These are phyloP conservation scores for Poeciliopsis occidentalis DNA, from an alignment of 2,113 vertebrate species.

Conservation along the genomic window DNA sequence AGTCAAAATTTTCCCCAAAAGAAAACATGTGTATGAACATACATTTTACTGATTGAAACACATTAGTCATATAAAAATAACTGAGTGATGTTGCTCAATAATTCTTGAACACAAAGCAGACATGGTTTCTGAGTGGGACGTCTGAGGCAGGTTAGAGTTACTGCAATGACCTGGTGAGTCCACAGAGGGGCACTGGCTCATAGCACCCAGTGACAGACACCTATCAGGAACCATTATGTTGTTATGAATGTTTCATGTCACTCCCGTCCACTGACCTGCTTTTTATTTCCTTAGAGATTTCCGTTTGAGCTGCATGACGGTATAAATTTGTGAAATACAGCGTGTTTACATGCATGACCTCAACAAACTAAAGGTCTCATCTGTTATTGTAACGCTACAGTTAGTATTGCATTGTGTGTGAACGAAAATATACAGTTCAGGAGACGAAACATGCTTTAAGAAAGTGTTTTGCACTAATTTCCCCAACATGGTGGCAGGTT, in stretches of 20 bases:
- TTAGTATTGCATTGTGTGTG: neutral
- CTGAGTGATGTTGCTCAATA: neutral
- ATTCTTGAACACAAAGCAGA: slow-evolving; percentile 12
- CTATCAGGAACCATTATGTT: slow-evolving; percentile 43
- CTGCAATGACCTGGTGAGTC: slow-evolving; percentile 64
- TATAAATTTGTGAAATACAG: slow-evolving; percentile 31
- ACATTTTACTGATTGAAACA: slow-evolving; percentile 1
- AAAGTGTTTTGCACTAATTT: neutral
- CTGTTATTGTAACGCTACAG: neutral
- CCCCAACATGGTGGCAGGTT: neutral
- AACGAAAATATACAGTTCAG: neutral
- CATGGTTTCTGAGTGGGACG: slow-evolving; percentile 28
- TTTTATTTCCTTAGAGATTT: slow-evolving; percentile 65
- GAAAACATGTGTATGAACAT: neutral
- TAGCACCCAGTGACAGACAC: slow-evolving; percentile 14
- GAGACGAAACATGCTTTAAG: neutral
- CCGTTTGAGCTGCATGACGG: slow-evolving; percentile 30
- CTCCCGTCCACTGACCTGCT: slow-evolving; percentile 72
- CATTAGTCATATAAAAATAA: neutral
- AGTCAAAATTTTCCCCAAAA: neutral
- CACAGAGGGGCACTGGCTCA: slow-evolving; percentile 73
- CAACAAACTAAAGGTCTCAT: slow-evolving; percentile 14
- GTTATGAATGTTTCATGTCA: slow-evolving; percentile 76
- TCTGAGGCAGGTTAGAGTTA: slow-evolving; percentile 35
- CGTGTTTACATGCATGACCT: slow-evolving; percentile 16